Base-by-base conservation (phyloP, 2,113 vertebrate species). In the Sturnira hondurensis region DNA sequence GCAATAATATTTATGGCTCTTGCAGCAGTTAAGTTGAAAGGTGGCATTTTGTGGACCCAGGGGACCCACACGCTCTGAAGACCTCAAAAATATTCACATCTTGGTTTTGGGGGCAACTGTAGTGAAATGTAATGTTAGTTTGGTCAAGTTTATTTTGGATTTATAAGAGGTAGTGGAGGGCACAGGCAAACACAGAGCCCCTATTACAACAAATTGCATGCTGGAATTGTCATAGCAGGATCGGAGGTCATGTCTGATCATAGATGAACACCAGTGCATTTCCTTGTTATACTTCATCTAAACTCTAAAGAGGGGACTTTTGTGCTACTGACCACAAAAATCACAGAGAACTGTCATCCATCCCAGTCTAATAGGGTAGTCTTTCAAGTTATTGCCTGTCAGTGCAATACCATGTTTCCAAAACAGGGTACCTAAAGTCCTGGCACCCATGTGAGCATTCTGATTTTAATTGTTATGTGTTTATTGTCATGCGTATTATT, bases 61-160 rank as follows among this genome's bases (percentile, higher is more conserved):
- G 52, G 36, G 36, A 90, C n/a, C 16, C 7, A 4, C 15, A 5
- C 76, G 33, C 87, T 91, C 70, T 10, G 2, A 36, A 71, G 41
- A 90, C 54, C 65, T 78, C 83, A 83, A 58, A 68, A 2, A 82
- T 80, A 50, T 54, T 87, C 92, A 56, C 56, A n/a, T 90, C 96
- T 86, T 73, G 63, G 17, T 76, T 91, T 88, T 20, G 41, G 78
- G 73, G 22, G 43, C 86, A 73, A 82, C 38, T n/a, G 19, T 56
- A 76, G 47, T 47, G 54, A 92, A 31, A 52, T 50, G 54, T 28
- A 56, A 45, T 31, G 28, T 67, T 58, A 92, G 50, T 83, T 87
- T 45, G 47, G 71, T 78, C 52, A 31, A 43, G 78, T 54, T 91
- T 58, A 89, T 94, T 95, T 94, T 86, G 65, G 85, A 73, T 92